Evolutionary conservation across 2,797 vertebrate genomes (phyloP).

Genomic region (Taenioides sp.): DNA sequence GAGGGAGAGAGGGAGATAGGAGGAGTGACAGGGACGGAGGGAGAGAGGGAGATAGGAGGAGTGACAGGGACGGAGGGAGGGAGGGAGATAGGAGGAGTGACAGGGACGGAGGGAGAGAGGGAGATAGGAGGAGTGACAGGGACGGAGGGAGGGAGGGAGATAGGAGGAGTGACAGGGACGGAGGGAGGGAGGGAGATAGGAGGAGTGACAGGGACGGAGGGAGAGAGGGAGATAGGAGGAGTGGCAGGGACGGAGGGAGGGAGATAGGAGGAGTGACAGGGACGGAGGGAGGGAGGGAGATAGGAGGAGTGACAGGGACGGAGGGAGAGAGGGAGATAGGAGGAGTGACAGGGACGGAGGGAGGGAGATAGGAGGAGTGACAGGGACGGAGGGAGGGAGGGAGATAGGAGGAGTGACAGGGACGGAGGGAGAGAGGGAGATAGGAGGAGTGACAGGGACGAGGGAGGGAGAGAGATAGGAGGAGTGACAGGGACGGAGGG

Average conservation of each 20-base stretch:
- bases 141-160: conserved; percentile 1
- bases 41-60: no score
- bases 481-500: no score
- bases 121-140: conserved; percentile 28
- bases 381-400: no score
- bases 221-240: no score
- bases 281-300: conserved; percentile 20
- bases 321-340: conserved; percentile 20
- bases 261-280: not conserved
- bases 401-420: no score
- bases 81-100: not conserved
- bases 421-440: no score
- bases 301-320: conserved; percentile 79
- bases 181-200: not conserved
- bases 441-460: conserved; percentile 72
- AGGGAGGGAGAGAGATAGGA: no score
- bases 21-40: no score
- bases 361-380: no score
- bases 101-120: conserved; percentile 14
- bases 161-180: not conserved
- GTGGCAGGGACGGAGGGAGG: not conserved
- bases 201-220: no score
- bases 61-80: not conserved
- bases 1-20: not conserved
- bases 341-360: no score